Base-by-base conservation (phyloP, 2,113 vertebrate genomes). In the Capra hircus region DNA sequence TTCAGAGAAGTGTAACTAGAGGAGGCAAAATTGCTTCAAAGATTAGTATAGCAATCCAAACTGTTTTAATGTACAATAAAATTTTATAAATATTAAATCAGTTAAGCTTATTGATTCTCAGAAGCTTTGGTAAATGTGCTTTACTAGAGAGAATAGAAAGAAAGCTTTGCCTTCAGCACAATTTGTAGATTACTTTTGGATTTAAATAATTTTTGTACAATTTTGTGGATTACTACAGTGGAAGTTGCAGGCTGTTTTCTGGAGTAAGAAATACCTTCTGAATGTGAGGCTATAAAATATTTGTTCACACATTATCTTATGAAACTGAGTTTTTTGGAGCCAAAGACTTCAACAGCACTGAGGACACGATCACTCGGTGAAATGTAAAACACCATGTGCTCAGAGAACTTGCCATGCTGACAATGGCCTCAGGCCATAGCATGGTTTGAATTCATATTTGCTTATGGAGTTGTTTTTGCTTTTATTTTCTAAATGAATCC, bases 61-160 rank as follows among this genome's bases (percentile, higher is more conserved):
- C 43, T 95, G 5, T 57, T 91, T 95, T 60, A 81, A 88, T 52
- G 16, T 93, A 80, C 7, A 96, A 86, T 97, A 78, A 91, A 93
- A 60, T 95, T 80, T 95, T 97, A 60, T 36, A 91, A 91, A 86
- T 87, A 55, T 91, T 64, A 78, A 95, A 96, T 89, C 16, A 92
- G 5, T 89, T 95, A 96, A 85, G 45, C 25, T 27, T 87, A 78
- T 81, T 91, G 28, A 91, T 96, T 91, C 36, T 88, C 28, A 48
- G 90, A 88, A 94, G 3, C 36, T 50, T 28, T 94, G 33, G 6
- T 82, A 88, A 92, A 81, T 90, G 40, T 82, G 9, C 33, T 74
- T 94, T 89, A 62, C 17, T 40, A 74, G 28, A 89, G 33, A 96
- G 33, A 88, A 96, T 93, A 33, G 36, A 78, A 91, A 33, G 11